A percentile compares a stretch with the other conserved stretches of the same genome.
phyloP scores from a whole-genome alignment of 2,888 invertebrate genomes.

The Lithophane ornitopus region DNA sequence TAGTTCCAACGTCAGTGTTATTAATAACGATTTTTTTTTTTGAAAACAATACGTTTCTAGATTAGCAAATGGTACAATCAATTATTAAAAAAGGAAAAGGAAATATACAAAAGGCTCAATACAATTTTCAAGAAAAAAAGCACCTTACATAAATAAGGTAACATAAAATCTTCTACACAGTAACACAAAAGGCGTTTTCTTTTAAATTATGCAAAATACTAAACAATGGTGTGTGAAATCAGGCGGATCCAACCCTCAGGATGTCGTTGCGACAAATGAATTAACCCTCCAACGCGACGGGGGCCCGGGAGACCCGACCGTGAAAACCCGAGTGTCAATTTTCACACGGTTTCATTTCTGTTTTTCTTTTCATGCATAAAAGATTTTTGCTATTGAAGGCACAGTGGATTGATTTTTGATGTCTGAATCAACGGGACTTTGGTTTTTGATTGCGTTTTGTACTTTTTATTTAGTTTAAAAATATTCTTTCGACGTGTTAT shows the following conservation, averaged over 20 bases:
- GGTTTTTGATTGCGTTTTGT: neutral
- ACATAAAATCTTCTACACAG: neutral
- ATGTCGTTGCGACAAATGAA: slow-evolving; percentile 64
- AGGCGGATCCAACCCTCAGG: slow-evolving; percentile 62
- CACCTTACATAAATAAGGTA: neutral
- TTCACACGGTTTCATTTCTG: slow-evolving; percentile 66
- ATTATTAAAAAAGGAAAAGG: neutral
- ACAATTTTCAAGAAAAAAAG: neutral
- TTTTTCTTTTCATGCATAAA: slow-evolving; percentile 63
- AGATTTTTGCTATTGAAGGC: slow-evolving; percentile 44
- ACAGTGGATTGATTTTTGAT: slow-evolving; percentile 43
- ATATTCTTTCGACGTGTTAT: neutral
- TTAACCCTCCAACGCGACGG: slow-evolving; percentile 66
- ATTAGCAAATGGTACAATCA: too few relatives aligned
- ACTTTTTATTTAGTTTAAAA: neutral
- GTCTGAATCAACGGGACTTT: slow-evolving; percentile 10
- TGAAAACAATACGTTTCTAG: too few relatives aligned
- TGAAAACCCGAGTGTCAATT: slow-evolving; percentile 64
- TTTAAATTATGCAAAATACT: slow-evolving; percentile 66
- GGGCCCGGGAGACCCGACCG: slow-evolving; percentile 54
- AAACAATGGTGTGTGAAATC: slow-evolving; percentile 68
- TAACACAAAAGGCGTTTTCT: slow-evolving; percentile 37
- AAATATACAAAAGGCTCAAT: neutral
- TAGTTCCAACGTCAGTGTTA: too few relatives aligned
- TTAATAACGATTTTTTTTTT: too few relatives aligned